These are phyloP conservation scores for Thamnophis elegans DNA, from an alignment of 2,797 vertebrate genomes.

Conservation along the genomic window DNA sequence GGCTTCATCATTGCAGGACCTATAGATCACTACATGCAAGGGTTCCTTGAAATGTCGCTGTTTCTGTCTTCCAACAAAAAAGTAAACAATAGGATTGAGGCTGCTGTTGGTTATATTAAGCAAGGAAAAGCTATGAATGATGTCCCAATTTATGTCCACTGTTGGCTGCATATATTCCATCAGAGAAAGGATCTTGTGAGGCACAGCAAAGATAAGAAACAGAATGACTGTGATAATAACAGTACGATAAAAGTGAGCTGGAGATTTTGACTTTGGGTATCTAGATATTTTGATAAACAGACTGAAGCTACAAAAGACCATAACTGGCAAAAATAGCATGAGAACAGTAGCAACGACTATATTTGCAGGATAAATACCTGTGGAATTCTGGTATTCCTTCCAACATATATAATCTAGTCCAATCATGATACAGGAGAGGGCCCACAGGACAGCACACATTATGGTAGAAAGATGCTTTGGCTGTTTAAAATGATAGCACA, in stretches of 20 bases:
- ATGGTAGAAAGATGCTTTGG: slow-evolving; percentile 48
- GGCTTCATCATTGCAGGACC: slow-evolving; percentile 47
- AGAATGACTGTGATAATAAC: slow-evolving; percentile 29
- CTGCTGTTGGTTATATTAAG: slow-evolving; percentile 55
- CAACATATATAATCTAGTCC: slow-evolving; percentile 45
- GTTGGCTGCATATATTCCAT: slow-evolving; percentile 22
- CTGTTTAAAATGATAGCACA: slow-evolving; percentile 34
- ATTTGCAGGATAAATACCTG: slow-evolving; percentile 25
- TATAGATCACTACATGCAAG: slow-evolving; percentile 45
- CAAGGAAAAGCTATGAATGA: slow-evolving; percentile 24
- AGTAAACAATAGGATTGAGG: slow-evolving; percentile 54
- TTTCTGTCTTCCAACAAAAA: slow-evolving; percentile 51
- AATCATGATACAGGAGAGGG: slow-evolving; percentile 49
- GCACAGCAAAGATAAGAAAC: slow-evolving; percentile 56
- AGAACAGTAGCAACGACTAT: slow-evolving; percentile 44
- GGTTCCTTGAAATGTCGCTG: slow-evolving; percentile 44
- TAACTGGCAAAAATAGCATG: slow-evolving; percentile 47
- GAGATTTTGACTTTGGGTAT: slow-evolving; percentile 16
- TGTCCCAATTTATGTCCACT: background rate
- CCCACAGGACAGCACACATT: slow-evolving; percentile 33
- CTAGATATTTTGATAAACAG: slow-evolving; percentile 53
- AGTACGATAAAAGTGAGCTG: slow-evolving; percentile 35
- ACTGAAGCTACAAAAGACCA: slow-evolving; percentile 49
- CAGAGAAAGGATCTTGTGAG: slow-evolving; percentile 38
- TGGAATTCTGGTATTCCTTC: background rate